Evolutionary conservation across 2,113 vertebrate species (phyloP).

Genomic region (Tenebrosternarchus preto): DNA sequence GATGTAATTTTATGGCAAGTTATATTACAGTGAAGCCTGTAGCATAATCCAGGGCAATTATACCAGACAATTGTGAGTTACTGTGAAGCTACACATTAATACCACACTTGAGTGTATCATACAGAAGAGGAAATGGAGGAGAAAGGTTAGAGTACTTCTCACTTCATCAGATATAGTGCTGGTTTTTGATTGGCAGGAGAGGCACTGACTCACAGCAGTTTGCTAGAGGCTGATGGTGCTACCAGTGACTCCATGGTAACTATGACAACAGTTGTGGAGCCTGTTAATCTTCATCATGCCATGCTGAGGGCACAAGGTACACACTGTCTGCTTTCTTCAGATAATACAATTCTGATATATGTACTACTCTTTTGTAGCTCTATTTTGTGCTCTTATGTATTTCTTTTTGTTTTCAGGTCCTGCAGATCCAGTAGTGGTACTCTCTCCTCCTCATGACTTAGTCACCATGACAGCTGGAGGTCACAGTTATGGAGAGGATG

Average conservation of each 20-base stretch:
- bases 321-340: conserved; percentile 14
- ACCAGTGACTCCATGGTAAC: conserved; percentile 81
- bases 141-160: conserved; percentile 28
- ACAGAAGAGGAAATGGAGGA: conserved; percentile 16
- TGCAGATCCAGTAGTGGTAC: conserved; percentile 76
- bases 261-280: conserved; percentile 83
- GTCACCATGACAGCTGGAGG: conserved; percentile 80
- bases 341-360: not conserved
- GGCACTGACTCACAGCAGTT: conserved; percentile 89
- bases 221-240: conserved; percentile 87
- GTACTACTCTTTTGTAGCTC: no score
- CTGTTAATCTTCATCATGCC: conserved; percentile 87
- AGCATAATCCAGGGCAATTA: conserved; percentile 11
- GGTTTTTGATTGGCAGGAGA: conserved; percentile 72
- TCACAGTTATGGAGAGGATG: conserved; percentile 77
- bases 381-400: not conserved
- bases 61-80: not conserved
- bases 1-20: not conserved
- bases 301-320: conserved; percentile 91
- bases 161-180: conserved; percentile 31
- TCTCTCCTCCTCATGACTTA: conserved; percentile 75
- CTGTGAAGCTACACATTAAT: conserved; percentile 7
- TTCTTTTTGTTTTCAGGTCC: conserved; percentile 58
- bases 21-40: not conserved
- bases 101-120: conserved; percentile 11